phyloP scores from a whole-genome alignment of 2,113 vertebrate species.

The Calyptommatus sinebrachiatus region DNA sequence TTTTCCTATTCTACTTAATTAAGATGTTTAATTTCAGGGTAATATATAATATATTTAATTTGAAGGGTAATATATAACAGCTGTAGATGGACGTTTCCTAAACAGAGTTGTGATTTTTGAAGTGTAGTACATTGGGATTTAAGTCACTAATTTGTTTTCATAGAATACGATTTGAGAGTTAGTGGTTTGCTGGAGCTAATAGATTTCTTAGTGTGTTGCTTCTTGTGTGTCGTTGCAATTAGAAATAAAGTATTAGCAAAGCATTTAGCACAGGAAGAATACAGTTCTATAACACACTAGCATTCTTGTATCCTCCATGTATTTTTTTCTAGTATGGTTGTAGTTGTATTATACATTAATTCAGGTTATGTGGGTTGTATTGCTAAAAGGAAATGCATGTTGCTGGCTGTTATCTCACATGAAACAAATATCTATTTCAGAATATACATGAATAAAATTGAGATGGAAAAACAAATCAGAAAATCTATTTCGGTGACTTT shows the following conservation, averaged over 20 bases:
- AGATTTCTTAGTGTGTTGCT: too few relatives aligned
- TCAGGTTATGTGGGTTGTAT: too few relatives aligned
- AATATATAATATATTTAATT: too few relatives aligned
- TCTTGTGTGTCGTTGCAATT: neutral
- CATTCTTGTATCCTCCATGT: too few relatives aligned
- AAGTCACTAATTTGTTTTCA: neutral
- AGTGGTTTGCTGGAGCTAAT: neutral
- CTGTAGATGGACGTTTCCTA: neutral
- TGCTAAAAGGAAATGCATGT: neutral
- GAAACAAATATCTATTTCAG: too few relatives aligned
- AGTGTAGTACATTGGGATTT: neutral
- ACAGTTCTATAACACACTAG: neutral
- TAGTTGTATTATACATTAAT: too few relatives aligned
- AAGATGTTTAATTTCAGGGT: too few relatives aligned
- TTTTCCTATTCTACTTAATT: too few relatives aligned
- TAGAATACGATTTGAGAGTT: neutral
- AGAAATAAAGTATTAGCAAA: neutral
- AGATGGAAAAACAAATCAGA: neutral
- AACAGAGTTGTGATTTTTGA: neutral
- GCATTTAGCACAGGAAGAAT: neutral
- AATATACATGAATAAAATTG: neutral
- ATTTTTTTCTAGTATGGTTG: too few relatives aligned
- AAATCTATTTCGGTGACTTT: neutral
- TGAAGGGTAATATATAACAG: neutral
- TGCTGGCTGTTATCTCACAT: too few relatives aligned